Evolutionary conservation across 2,113 vertebrate genomes (phyloP), one percentile per base, ranked within the genome.

Genomic region (Stegastes partitus): DNA sequence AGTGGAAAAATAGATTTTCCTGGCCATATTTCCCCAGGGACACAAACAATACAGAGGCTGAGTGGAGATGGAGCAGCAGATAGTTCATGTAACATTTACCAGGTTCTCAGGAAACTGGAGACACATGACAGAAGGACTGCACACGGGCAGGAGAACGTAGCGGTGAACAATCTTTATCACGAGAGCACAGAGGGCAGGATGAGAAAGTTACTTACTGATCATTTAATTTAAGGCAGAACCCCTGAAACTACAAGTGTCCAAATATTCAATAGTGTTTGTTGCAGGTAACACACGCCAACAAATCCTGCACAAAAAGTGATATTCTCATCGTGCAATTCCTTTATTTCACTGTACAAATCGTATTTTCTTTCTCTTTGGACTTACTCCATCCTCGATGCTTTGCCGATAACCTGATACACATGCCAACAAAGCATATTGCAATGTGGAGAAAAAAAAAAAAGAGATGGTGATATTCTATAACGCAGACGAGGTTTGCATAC

Each of bases 71-170:
- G 79, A 74, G 84, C 64, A 44, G 79, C 82, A 78, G 86, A 91
- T 85, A 90, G 76, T 82, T 87, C 71, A 83, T 88, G 86, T 89
- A 90, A 89, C 70, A 85, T 86, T 88, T 86, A 89, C 74, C 83
- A 63, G 77, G 65, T 79, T 87, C 72, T 75, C 22, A 7, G 66
- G 61, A 83, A 87, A 85, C 68, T 54, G 66, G 79, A 83, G 86
- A 79, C 68, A 73, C 66, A 70, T 65, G 56, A 82, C 79, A 74
- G 65, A 55, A 53, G 68, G 74, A 12, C 79, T 26, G 44, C 14
- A 45, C 56, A 47, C 61, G 72, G 65, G 74, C 19, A 61, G 44
- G n/a, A 18, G 39, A 61, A n/a, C 56, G 11, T 34, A 61, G 45
- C 7, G n/a, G 80, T 59, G 57, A 45, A 42, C 22, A 12, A 31